Evolutionary conservation across 2,888 invertebrate species (phyloP).

Genomic region (Ennomos quercinarius): DNA sequence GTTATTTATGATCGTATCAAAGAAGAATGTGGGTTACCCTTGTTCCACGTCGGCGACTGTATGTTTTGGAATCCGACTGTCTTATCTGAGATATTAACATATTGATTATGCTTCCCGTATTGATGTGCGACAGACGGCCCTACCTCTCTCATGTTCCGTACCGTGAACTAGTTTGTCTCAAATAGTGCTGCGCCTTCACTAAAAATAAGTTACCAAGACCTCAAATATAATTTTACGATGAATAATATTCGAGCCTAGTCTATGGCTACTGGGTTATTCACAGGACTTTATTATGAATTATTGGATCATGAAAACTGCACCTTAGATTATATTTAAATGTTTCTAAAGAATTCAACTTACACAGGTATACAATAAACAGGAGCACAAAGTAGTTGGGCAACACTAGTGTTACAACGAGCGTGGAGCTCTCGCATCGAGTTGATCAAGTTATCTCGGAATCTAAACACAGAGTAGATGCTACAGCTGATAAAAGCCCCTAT

Average conservation of each 20-base stretch:
- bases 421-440: conserved; percentile 62
- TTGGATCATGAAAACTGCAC: conserved; percentile 57
- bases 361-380: conserved; percentile 46
- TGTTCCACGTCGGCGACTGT: conserved; percentile 69
- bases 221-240: conserved; percentile 66
- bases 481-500: conserved; percentile 69
- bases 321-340: conserved; percentile 45
- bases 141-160: conserved; percentile 46
- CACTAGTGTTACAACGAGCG: conserved; percentile 51
- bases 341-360: conserved; percentile 42
- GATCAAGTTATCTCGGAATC: conserved; percentile 79
- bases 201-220: conserved; percentile 64
- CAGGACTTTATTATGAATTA: conserved; percentile 60
- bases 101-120: conserved; percentile 79
- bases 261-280: conserved; percentile 50
- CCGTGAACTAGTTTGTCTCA: conserved; percentile 59
- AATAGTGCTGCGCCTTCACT: conserved; percentile 61
- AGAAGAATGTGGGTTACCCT: conserved; percentile 71
- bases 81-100: conserved; percentile 82
- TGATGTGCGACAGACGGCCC: conserved; percentile 71
- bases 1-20: conserved; percentile 74
- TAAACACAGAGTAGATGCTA: conserved; percentile 73
- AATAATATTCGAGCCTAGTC: conserved; percentile 52
- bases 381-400: conserved; percentile 43
- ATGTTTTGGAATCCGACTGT: conserved; percentile 73